phyloP scores from a whole-genome alignment of 2,797 vertebrate genomes.

The Chanos chanos region DNA sequence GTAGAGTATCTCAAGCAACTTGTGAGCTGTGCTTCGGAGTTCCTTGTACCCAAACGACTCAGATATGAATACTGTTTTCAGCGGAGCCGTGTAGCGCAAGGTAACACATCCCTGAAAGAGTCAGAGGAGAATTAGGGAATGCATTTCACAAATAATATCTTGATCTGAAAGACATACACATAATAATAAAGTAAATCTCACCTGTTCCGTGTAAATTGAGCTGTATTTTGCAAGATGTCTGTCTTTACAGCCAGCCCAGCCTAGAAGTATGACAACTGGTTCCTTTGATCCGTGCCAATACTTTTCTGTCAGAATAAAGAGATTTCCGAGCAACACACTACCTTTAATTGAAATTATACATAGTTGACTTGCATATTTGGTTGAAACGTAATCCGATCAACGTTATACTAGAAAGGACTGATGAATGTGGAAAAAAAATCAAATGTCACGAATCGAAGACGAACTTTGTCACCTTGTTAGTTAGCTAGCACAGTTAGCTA shows the following conservation, averaged over 20 bases:
- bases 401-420: too few species aligned
- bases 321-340: not conserved
- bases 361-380: too few species aligned
- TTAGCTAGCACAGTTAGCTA: too few species aligned
- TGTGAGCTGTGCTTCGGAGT: slow-evolving; percentile 77
- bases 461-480: too few species aligned
- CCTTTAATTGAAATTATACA: too few species aligned
- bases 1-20: slow-evolving; percentile 86
- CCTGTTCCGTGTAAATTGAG: slow-evolving; percentile 87
- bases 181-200: slow-evolving; percentile 47
- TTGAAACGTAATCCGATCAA: too few species aligned
- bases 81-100: slow-evolving; percentile 86
- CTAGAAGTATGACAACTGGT: slow-evolving; percentile 90
- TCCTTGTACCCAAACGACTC: slow-evolving; percentile 89
- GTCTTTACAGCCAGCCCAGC: slow-evolving; percentile 93
- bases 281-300: slow-evolving; percentile 70
- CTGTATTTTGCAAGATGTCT: slow-evolving; percentile 93
- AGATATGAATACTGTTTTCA: slow-evolving; percentile 87
- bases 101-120: slow-evolving; percentile 83
- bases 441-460: too few species aligned
- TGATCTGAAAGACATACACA: slow-evolving; percentile 21
- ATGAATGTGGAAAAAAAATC: too few species aligned
- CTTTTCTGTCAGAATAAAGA: slow-evolving; percentile 60
- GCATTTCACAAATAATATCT: too few species aligned
- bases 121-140: too few species aligned